Conservation (phyloP, 2,888 invertebrate genomes). For the Cerastis rubricosa region DNA sequence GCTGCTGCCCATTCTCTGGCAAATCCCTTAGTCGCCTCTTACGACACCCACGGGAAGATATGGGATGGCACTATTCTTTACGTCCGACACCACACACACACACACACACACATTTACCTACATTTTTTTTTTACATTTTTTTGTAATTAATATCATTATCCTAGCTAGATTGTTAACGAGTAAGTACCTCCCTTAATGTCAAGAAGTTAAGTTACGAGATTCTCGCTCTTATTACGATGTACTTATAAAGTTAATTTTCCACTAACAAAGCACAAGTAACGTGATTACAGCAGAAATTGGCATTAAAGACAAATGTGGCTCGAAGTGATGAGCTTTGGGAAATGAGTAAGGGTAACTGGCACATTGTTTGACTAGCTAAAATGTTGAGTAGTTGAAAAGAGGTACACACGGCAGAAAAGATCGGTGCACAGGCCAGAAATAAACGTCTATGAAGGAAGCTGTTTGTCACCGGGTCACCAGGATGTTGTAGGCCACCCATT, state of each 20-base stretch:
- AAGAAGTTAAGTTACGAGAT: background rate
- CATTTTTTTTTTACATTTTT: background rate
- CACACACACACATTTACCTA: too few relatives aligned
- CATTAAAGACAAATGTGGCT: slow-evolving; percentile 4
- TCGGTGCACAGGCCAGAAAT: background rate
- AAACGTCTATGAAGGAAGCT: background rate
- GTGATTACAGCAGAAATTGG: slow-evolving; percentile 8
- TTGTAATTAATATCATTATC: background rate
- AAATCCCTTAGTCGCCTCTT: too few relatives aligned
- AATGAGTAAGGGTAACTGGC: background rate
- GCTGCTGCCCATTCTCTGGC: too few relatives aligned
- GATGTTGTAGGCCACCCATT: too few relatives aligned
- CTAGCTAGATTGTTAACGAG: background rate
- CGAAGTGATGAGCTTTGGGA: background rate
- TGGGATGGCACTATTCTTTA: too few relatives aligned
- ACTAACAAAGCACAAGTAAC: slow-evolving; percentile 12
- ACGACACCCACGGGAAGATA: too few relatives aligned
- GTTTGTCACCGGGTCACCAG: background rate
- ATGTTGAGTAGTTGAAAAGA: background rate
- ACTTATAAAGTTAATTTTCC: background rate
- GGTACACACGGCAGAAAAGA: background rate
- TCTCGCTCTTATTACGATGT: background rate
- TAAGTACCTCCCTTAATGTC: background rate
- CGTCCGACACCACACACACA: too few relatives aligned
- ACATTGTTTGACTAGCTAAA: slow-evolving; percentile 3